Base-by-base conservation (phyloP, 2,888 invertebrate species). In the Dasypolia templi region DNA sequence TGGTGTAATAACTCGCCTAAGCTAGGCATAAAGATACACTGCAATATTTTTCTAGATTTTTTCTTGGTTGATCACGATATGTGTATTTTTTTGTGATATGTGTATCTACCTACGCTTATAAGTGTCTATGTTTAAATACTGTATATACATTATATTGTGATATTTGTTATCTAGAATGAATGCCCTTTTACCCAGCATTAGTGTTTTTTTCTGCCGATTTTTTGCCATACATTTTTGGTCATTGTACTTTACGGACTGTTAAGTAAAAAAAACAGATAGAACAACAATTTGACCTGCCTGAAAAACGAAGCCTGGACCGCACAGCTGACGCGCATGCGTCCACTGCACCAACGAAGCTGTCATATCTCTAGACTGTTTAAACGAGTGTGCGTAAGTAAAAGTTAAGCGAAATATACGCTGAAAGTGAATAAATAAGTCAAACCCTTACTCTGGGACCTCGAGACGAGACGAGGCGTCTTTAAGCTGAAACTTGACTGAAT, bases 401-500 rank as follows among this genome's bases (percentile, higher is more conserved):
- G 68, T 78, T 78, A 72, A 55, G 64, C 73, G 67, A 76, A 82
- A 82, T 79, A 59, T 72, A 76, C 80, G 69, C 62, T 67, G 73
- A 76, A 64, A 79, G 78, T 87, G 86, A 87, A 87, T 87, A 87
- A 85, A 87, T 85, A 83, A 85, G 79, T 85, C 72, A 81, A 75
- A 75, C 55, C 74, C 67, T 68, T 82, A 87, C 79, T 82, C 79
- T 76, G 53, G 74, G 72, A 74, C 59, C 68, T 73, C 69, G 59
- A 71, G 72, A 64, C 66, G 61, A 68, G 70, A 56, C 65, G 72
- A 75, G 62, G 70, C 83, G 71, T 72, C 78, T 73, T 82, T 81
- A 86, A 88, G 85, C 85, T 84, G 81, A 82, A 88, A 86, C 82
- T 88, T 85, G 76, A 81, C 85, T 91, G 91, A 90, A 93, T 92